These are phyloP conservation scores for Apocheima hispidaria DNA, from an alignment of 2,888 invertebrate species.

Conservation along the genomic window DNA sequence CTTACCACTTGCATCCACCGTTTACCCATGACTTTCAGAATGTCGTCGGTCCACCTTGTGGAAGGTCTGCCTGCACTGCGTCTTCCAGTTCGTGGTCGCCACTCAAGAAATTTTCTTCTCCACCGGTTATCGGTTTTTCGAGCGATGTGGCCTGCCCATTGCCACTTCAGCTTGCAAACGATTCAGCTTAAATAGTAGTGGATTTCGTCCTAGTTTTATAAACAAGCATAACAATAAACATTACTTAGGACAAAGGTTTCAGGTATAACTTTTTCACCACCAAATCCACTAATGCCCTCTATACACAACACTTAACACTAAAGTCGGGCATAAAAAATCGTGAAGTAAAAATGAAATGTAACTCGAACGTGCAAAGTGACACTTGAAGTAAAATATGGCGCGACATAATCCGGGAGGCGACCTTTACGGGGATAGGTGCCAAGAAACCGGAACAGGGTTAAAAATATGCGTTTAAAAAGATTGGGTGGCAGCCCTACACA, in stretches of 20 bases:
- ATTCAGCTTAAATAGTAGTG: too few species aligned
- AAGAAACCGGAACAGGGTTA: slow-evolving; percentile 24
- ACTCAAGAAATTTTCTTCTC: too few species aligned
- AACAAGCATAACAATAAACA: not conserved
- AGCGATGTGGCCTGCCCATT: too few species aligned
- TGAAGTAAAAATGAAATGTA: slow-evolving; percentile 61
- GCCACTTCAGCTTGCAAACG: too few species aligned
- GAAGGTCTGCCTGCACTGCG: too few species aligned
- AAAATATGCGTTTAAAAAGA: slow-evolving; percentile 37
- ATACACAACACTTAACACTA: slow-evolving; percentile 36
- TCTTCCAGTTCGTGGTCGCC: too few species aligned
- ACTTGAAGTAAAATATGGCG: slow-evolving; percentile 62
- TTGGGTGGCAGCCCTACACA: not conserved
- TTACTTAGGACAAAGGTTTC: not conserved
- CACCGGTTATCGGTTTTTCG: too few species aligned
- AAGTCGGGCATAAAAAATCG: slow-evolving; percentile 47
- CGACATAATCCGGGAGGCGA: slow-evolving; percentile 56
- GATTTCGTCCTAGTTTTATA: too few species aligned
- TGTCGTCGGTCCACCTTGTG: too few species aligned
- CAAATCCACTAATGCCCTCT: slow-evolving; percentile 27
- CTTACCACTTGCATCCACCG: too few species aligned
- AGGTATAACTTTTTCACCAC: slow-evolving; percentile 7
- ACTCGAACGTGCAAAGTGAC: slow-evolving; percentile 60
- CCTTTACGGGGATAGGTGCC: slow-evolving; percentile 45
- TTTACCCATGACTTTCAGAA: too few species aligned